A percentile compares a stretch with the other conserved stretches of the same genome.
Conservation (phyloP, 2,888 invertebrate genomes). For the Strigamia crassipes region DNA sequence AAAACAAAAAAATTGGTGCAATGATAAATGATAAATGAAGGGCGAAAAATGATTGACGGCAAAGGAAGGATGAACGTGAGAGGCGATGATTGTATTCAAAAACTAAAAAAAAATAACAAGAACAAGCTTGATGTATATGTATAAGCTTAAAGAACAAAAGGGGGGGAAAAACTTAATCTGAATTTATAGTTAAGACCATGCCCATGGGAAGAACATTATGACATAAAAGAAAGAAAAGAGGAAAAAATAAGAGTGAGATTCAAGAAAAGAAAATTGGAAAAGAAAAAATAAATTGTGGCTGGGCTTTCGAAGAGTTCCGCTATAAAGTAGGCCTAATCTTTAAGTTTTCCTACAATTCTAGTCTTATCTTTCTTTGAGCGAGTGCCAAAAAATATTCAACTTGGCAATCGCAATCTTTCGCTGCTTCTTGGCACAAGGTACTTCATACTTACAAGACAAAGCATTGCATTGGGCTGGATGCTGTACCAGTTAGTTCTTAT, state of each 20-base stretch:
- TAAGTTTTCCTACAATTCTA: slow-evolving; percentile 1
- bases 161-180: background rate
- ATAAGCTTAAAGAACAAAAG: slow-evolving; percentile 1
- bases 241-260: background rate
- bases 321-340: slow-evolving; percentile 14
- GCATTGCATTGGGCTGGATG: slow-evolving; percentile 2
- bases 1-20: background rate
- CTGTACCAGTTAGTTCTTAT: slow-evolving; percentile 11
- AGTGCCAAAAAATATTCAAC: slow-evolving; percentile 39
- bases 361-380: slow-evolving; percentile 24
- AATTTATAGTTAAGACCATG: slow-evolving; percentile 10
- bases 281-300: slow-evolving; percentile 13
- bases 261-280: background rate
- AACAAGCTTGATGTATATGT: background rate
- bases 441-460: slow-evolving; percentile 33
- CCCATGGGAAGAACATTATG: background rate
- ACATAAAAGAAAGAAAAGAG: background rate
- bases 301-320: background rate
- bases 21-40: background rate
- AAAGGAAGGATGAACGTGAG: background rate
- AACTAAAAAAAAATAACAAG: background rate
- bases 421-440: slow-evolving; percentile 10
- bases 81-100: background rate
- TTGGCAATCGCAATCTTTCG: slow-evolving; percentile 22
- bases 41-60: background rate